A percentile compares a stretch with the other conserved stretches of the same genome.
phyloP scores from a whole-genome alignment of 30 jellyfish, hydroid and myxozoan genomes.

The Hydra vulgaris region DNA sequence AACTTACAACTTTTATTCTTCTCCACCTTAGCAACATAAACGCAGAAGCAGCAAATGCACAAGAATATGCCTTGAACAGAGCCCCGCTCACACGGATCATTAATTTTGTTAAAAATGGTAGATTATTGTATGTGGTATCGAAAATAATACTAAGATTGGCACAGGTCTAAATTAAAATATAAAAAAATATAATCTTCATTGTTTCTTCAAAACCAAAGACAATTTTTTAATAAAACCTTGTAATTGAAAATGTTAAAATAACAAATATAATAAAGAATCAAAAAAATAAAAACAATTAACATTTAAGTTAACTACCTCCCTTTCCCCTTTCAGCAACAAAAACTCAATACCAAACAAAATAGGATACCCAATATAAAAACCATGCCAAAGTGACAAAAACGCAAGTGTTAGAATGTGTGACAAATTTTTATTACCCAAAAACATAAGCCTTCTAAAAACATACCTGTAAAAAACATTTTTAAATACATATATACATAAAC shows the following conservation, averaged over 20 bases:
- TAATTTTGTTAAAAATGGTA: slow-evolving; percentile 22
- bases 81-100: slow-evolving; percentile 31
- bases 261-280: too few species aligned
- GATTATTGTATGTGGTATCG: slow-evolving; percentile 36
- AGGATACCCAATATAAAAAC: slow-evolving; percentile 85
- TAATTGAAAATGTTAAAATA: too few species aligned
- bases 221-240: too few species aligned
- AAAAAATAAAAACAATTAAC: too few species aligned
- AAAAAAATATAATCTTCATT: neutral
- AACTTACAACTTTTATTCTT: slow-evolving; percentile 56
- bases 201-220: too few species aligned
- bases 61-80: slow-evolving; percentile 37
- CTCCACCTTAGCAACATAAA: slow-evolving; percentile 87
- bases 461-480: slow-evolving; percentile 30
- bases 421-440: slow-evolving; percentile 77
- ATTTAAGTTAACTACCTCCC: slow-evolving; percentile 46
- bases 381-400: slow-evolving; percentile 95
- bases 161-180: slow-evolving; percentile 31
- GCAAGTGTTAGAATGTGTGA: slow-evolving; percentile 69
- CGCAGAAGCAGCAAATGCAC: slow-evolving; percentile 62
- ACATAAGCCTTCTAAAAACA: slow-evolving; percentile 81
- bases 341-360: slow-evolving; percentile 59
- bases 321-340: slow-evolving; percentile 42
- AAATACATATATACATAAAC: neutral
- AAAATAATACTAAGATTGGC: slow-evolving; percentile 20